These are phyloP conservation scores for Drosophila simulans DNA, from an alignment of 1,140 invertebrate species.

Conservation along the genomic window DNA sequence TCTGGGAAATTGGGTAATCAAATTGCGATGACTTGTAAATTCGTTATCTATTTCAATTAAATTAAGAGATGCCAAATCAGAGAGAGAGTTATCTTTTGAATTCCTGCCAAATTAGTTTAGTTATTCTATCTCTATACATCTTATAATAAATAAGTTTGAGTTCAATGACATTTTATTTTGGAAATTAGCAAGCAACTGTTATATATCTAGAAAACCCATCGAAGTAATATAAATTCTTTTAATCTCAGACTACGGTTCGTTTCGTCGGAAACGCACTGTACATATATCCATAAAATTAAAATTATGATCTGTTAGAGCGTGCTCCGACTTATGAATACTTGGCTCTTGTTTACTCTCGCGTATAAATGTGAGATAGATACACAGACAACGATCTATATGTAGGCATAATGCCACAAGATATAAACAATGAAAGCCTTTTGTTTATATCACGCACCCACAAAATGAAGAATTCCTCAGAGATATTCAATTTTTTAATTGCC, in stretches of 20 bases:
- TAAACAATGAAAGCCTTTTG: slow-evolving; percentile 65
- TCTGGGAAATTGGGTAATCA: slow-evolving; percentile 3
- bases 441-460: slow-evolving; percentile 43
- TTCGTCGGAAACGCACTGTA: slow-evolving; percentile 21
- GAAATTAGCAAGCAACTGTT: neutral
- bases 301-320: slow-evolving; percentile 37
- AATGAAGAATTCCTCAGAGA: slow-evolving; percentile 43
- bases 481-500: slow-evolving; percentile 43
- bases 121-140: neutral
- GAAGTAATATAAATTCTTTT: neutral
- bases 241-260: neutral
- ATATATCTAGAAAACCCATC: neutral
- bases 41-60: neutral
- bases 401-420: slow-evolving; percentile 43
- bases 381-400: slow-evolving; percentile 30
- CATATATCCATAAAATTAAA: slow-evolving; percentile 40
- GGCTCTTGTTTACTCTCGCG: slow-evolving; percentile 52
- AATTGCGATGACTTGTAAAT: neutral
- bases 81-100: too few species aligned
- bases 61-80: neutral
- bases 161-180: neutral
- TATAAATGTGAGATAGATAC: slow-evolving; percentile 27
- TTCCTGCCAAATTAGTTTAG: too few species aligned
- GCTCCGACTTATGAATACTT: slow-evolving; percentile 55
- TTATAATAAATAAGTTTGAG: neutral